Base-by-base conservation (phyloP, 2,888 invertebrate species). In the Chaitophorus viminalis region DNA sequence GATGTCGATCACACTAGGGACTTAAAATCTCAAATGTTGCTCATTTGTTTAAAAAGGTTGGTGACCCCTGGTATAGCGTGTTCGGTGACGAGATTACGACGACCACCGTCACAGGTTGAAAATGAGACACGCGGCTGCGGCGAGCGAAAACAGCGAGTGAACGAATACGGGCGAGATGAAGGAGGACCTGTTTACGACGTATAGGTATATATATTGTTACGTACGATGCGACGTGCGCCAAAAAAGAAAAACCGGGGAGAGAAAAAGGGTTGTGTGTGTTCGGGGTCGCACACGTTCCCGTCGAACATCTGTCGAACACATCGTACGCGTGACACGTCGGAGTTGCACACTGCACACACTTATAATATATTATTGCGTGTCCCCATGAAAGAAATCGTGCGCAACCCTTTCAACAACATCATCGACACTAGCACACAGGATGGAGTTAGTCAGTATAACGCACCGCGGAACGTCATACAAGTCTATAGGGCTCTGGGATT, bases 201-300 rank as follows among this genome's bases (percentile, higher is more conserved):
- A 29, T 68, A 39, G 6, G 3, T 39, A 39, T 39, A 39, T 8
- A 39, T 39, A 39, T 39, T n/a, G 25, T 21, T 29, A 39, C 21
- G n/a, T 72, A 18, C n/a, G 86, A 77, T 78, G 86, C n/a, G 86
- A 77, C 86, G 86, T 86, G 86, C 70, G 86, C 86, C 86, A 72
- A 86, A 72, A 86, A 70, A 52, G 39, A 29, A 68, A 52, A 84
- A 84, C 17, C 25, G 36, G 70, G 70, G 72, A n/a, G 70, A 72
- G 70, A 79, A 86, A 83, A 79, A 79, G 86, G 86, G 77, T 79
- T 85, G 85, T 76, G 54, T n/a, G n/a, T n/a, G n/a, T n/a, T n/a
- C 21, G 46, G 77, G 72, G n/a, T 52, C 68, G 68, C n/a, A 31
- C 68, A 70, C 78, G 72, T 54, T 70, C 14, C 68, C 14, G 68